Conservation (phyloP, 1,140 invertebrate species). For the Musca vetustissima region DNA sequence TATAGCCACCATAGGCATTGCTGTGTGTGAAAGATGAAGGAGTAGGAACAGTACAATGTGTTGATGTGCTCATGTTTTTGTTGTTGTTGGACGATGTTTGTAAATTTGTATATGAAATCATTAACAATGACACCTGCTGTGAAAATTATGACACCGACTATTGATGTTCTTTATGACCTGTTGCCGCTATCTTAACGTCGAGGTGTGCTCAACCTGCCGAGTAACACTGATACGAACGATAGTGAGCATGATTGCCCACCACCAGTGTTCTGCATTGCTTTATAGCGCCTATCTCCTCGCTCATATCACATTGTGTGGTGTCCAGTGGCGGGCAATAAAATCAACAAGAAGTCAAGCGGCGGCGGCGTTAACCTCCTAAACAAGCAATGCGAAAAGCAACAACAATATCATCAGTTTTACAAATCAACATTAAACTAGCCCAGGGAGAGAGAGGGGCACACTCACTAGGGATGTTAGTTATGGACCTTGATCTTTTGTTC, state of each 20-base stretch:
- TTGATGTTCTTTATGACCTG: constrained; percentile 42
- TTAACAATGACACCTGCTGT: constrained; percentile 53
- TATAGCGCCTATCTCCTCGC: no score
- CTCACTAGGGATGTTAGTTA: no score
- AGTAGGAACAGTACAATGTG: no score
- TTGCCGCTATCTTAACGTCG: constrained; percentile 38
- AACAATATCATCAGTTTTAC: background rate
- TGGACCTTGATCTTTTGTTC: no score
- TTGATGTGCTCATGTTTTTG: background rate
- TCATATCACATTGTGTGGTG: background rate
- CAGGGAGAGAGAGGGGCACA: no score
- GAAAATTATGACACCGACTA: constrained; percentile 56
- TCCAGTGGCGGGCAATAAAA: constrained; percentile 7
- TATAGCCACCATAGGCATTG: no score
- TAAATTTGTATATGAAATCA: constrained; percentile 38
- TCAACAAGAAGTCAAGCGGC: background rate
- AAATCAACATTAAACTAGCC: no score
- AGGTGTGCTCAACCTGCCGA: constrained; percentile 26
- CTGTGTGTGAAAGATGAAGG: no score
- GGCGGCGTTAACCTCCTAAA: background rate
- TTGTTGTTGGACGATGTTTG: background rate
- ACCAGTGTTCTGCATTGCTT: constrained; percentile 40
- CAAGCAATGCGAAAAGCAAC: background rate
- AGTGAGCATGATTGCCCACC: constrained; percentile 40
- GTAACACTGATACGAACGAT: constrained; percentile 30